phyloP scores from a whole-genome alignment of 2,888 invertebrate genomes.

The Drosophila paucipuncta region DNA sequence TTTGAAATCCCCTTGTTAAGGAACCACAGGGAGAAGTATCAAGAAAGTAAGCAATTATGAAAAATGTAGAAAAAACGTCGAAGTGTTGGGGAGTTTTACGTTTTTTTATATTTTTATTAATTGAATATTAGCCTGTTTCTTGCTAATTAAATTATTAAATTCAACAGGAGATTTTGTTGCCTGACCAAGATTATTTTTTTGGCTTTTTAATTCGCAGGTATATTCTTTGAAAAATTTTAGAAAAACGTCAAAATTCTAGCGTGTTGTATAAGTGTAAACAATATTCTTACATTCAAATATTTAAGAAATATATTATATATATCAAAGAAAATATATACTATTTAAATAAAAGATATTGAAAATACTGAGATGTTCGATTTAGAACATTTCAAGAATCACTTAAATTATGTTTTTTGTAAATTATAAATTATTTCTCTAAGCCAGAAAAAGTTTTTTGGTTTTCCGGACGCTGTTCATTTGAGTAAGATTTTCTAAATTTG shows the following conservation, averaged over 20 bases:
- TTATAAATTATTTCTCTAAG: neutral
- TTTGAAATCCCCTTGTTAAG: neutral
- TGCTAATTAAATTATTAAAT: too few species aligned
- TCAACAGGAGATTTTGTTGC: too few species aligned
- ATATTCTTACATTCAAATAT: neutral
- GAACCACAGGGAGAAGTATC: too few species aligned
- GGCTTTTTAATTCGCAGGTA: too few species aligned
- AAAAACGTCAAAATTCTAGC: neutral
- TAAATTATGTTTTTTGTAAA: neutral
- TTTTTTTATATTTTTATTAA: too few species aligned
- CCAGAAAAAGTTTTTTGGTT: neutral
- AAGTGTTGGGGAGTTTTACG: neutral
- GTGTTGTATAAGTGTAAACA: fast-evolving
- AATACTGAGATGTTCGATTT: neutral
- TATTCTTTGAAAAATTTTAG: neutral
- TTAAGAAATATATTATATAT: neutral
- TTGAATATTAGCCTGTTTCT: too few species aligned
- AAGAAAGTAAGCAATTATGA: too few species aligned
- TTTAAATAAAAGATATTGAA: neutral
- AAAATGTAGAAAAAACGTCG: neutral
- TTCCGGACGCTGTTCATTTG: neutral
- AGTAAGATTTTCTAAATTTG: neutral
- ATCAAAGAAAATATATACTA: neutral
- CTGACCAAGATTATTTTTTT: too few species aligned
- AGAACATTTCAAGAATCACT: neutral